These are phyloP conservation scores for Danio tinwini DNA, from an alignment of 2,797 vertebrate species.

Conservation along the genomic window DNA sequence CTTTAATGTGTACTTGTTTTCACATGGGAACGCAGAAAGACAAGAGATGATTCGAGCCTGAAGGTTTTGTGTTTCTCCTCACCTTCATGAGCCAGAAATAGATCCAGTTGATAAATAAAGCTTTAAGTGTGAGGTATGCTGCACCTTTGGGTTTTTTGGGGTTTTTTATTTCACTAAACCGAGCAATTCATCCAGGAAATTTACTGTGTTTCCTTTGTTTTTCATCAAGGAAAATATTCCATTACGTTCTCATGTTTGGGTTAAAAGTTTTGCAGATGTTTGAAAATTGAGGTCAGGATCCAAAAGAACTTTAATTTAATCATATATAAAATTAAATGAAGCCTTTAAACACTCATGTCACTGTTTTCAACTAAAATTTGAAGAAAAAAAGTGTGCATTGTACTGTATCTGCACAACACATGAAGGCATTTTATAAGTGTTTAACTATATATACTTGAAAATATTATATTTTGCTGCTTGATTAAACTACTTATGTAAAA, in stretches of 20 bases:
- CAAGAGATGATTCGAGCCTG: not conserved
- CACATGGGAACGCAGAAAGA: no score
- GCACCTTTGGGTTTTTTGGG: constrained; percentile 75
- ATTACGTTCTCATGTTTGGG: constrained; percentile 60
- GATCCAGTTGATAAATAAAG: constrained; percentile 41
- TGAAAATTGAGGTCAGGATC: constrained; percentile 53
- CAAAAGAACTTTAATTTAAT: not conserved
- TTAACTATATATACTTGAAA: no score
- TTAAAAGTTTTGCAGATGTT: constrained; percentile 64
- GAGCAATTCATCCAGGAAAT: constrained; percentile 77
- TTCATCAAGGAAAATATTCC: constrained; percentile 68
- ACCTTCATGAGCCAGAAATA: constrained; percentile 60
- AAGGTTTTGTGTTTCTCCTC: constrained; percentile 57
- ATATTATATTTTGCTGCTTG: no score
- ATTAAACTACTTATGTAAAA: no score
- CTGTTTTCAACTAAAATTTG: no score
- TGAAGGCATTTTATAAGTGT: no score
- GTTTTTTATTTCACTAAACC: constrained; percentile 77
- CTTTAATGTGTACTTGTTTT: no score
- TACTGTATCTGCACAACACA: no score
- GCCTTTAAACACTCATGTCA: no score
- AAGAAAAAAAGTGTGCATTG: no score
- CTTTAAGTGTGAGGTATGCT: constrained; percentile 49
- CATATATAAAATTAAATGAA: not conserved
- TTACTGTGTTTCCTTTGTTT: constrained; percentile 71